Conservation (phyloP, 1,140 invertebrate genomes). For the Pogonomyrmex californicus region DNA sequence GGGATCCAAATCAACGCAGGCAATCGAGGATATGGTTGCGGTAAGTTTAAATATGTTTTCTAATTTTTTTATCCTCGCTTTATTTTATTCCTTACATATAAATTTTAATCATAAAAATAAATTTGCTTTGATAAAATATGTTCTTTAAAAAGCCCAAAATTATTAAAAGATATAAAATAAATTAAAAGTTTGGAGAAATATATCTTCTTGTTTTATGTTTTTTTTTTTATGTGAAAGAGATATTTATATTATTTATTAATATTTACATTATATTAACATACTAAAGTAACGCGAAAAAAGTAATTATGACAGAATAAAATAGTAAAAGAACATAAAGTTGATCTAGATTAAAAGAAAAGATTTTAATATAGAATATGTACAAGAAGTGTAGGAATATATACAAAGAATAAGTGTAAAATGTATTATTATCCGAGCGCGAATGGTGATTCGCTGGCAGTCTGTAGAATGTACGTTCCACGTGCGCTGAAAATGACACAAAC, state of each 20-base stretch:
- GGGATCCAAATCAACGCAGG: constrained; percentile 95
- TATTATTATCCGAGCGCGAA: constrained; percentile 18
- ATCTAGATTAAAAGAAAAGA: not conserved
- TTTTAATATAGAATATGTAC: not conserved
- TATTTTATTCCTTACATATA: constrained; percentile 1
- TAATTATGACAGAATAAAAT: not conserved
- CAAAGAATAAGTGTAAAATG: not conserved
- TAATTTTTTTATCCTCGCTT: not conserved
- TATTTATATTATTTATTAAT: not conserved
- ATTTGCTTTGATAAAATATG: not conserved
- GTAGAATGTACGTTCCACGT: constrained; percentile 10
- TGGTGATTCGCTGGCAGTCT: constrained; percentile 21
- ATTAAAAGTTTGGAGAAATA: not conserved
- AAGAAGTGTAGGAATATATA: constrained; percentile 4
- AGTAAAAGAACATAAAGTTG: not conserved
- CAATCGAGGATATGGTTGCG: constrained; percentile 98
- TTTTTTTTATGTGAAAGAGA: not conserved
- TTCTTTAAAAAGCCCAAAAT: not conserved
- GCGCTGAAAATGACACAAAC: constrained; percentile 1
- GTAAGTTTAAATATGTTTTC: constrained; percentile 84
- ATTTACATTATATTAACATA: not conserved
- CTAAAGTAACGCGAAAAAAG: not conserved
- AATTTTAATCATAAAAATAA: not conserved
- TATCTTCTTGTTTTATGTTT: not conserved
- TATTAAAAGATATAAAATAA: not conserved